Conservation (phyloP, 2,888 invertebrate genomes). For the Rhorus exstirpatorius region DNA sequence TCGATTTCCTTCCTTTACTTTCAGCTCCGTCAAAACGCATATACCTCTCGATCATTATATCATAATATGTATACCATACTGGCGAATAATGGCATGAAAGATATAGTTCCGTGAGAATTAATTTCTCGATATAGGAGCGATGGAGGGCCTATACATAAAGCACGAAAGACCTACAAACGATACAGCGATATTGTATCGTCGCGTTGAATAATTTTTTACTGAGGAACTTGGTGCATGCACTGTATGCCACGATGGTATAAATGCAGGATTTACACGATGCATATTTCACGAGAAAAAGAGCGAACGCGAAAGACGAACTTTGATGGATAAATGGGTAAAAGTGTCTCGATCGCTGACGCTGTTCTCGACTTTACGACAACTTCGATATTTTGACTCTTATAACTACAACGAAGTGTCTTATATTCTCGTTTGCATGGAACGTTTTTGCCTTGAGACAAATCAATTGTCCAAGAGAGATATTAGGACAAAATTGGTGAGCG, state of each 20-base stretch:
- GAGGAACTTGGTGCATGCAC: neutral
- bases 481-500: too few species aligned
- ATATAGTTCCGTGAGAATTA: conserved; percentile 26
- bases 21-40: neutral
- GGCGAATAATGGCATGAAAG: conserved; percentile 34
- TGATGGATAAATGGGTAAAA: neutral
- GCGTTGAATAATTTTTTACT: conserved; percentile 9
- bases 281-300: conserved; percentile 20
- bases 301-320: neutral
- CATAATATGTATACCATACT: neutral
- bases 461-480: too few species aligned
- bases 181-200: neutral
- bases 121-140: neutral
- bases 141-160: conserved; percentile 5
- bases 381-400: conserved; percentile 3
- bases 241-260: neutral
- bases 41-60: conserved; percentile 3
- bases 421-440: too few species aligned
- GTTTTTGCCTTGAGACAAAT: too few species aligned
- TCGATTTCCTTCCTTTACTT: conserved; percentile 16
- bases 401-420: too few species aligned
- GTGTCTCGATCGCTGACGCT: neutral
- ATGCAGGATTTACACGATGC: neutral
- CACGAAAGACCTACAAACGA: neutral
- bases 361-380: conserved; percentile 1